phyloP scores from a whole-genome alignment of 2,113 vertebrate genomes.

The Hippoglossus stenolepis region DNA sequence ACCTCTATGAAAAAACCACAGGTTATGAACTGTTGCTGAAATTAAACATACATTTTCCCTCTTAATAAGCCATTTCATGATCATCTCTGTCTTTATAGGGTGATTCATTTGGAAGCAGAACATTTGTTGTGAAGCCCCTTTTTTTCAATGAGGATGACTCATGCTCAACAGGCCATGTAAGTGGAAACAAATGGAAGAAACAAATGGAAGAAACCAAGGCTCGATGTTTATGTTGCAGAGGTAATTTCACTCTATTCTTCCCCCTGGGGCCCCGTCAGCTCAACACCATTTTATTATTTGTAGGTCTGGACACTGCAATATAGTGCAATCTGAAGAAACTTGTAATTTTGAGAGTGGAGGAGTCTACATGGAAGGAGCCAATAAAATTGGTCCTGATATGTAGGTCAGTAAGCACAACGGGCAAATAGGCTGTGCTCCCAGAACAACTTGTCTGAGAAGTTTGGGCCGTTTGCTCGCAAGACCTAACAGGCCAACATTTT shows the following conservation, averaged over 20 bases:
- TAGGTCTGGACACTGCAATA: slow-evolving; percentile 20
- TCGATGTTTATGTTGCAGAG: slow-evolving; percentile 25
- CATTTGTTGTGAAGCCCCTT: neutral
- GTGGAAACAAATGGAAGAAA: slow-evolving; percentile 35
- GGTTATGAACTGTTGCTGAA: slow-evolving; percentile 10
- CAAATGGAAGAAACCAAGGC: slow-evolving; percentile 21
- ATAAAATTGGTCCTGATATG: slow-evolving; percentile 40
- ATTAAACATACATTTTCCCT: slow-evolving; percentile 25
- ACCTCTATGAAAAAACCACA: slow-evolving; percentile 2
- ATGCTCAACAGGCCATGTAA: slow-evolving; percentile 23
- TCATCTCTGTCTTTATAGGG: neutral
- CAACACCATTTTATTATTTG: slow-evolving; percentile 38
- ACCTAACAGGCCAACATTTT: neutral
- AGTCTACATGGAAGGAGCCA: neutral
- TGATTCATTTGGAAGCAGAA: slow-evolving; percentile 10
- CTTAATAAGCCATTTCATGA: slow-evolving; percentile 10
- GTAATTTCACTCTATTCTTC: slow-evolving; percentile 16
- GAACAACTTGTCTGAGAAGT: slow-evolving; percentile 1
- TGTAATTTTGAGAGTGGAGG: slow-evolving; percentile 17
- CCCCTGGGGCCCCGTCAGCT: slow-evolving; percentile 32
- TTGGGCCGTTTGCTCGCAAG: slow-evolving; percentile 12
- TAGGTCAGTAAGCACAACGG: slow-evolving; percentile 58
- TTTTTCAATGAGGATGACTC: slow-evolving; percentile 28
- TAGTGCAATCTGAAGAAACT: slow-evolving; percentile 28
- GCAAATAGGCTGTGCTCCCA: slow-evolving; percentile 21